These are phyloP conservation scores for Perodicticus potto DNA, from an alignment of 2,797 vertebrate species.

Conservation along the genomic window DNA sequence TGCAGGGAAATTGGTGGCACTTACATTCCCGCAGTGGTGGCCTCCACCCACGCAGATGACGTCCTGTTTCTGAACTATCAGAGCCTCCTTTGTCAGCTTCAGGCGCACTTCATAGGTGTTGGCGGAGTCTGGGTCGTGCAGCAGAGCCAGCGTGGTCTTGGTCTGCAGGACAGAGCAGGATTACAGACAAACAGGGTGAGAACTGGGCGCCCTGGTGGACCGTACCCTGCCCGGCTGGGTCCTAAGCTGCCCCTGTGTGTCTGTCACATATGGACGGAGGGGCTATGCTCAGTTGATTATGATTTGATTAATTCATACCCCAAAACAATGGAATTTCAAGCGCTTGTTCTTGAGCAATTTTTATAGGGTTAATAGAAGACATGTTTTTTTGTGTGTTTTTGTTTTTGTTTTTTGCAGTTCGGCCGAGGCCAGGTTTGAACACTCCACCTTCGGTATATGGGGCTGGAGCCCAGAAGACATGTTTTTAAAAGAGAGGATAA, in stretches of 20 bases:
- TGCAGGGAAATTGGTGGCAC: constrained; percentile 86
- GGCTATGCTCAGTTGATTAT: not conserved
- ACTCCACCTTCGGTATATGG: no score
- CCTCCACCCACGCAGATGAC: constrained; percentile 93
- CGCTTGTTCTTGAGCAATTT: not conserved
- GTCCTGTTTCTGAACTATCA: constrained; percentile 96
- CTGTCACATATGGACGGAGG: not conserved
- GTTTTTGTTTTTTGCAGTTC: no score
- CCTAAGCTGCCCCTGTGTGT: not conserved
- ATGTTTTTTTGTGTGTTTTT: no score
- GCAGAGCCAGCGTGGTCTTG: constrained; percentile 94
- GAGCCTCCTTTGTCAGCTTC: constrained; percentile 93
- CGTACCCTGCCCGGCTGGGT: no score
- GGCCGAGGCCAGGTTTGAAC: no score
- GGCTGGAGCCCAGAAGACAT: no score
- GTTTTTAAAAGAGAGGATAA: no score
- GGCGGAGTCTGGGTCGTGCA: constrained; percentile 92
- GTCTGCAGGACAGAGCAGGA: constrained; percentile 89
- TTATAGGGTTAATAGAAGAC: not conserved
- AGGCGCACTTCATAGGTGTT: constrained; percentile 94
- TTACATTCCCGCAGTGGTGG: constrained; percentile 94
- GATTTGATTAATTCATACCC: constrained; percentile 7
- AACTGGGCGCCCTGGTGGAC: no score
- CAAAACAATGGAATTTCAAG: not conserved
- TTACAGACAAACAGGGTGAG: constrained; percentile 22